These are phyloP conservation scores for Zeus faber DNA, from an alignment of 2,113 vertebrate species.

Conservation along the genomic window DNA sequence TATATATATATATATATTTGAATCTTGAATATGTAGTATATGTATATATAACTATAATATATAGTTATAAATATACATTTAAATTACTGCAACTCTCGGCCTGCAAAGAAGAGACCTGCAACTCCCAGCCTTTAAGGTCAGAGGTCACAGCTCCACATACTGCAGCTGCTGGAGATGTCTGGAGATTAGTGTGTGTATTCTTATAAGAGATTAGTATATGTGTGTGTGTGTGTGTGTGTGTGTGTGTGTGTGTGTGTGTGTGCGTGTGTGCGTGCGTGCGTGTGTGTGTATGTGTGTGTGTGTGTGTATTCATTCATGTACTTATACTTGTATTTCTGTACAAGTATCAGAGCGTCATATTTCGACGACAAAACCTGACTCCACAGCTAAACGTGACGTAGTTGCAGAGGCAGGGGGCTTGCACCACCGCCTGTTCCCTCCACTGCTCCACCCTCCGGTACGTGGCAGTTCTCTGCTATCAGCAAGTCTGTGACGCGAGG, in stretches of 20 bases:
- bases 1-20: too few relatives aligned
- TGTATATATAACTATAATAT: too few relatives aligned
- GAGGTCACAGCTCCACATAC: background rate
- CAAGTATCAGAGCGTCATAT: background rate
- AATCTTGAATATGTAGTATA: too few relatives aligned
- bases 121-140: background rate
- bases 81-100: too few relatives aligned
- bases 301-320: background rate
- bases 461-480: too few relatives aligned
- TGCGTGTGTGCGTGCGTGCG: constrained; percentile 1
- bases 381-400: too few relatives aligned
- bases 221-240: background rate
- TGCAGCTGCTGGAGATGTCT: constrained; percentile 1
- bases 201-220: background rate
- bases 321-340: background rate
- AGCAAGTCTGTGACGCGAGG: too few relatives aligned
- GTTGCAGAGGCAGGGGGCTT: constrained; percentile 24
- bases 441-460: too few relatives aligned
- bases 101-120: background rate
- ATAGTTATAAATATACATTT: too few relatives aligned
- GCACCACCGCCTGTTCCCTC: too few relatives aligned
- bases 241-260: background rate
- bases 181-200: background rate
- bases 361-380: too few relatives aligned
- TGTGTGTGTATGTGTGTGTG: constrained; percentile 3